Evolutionary conservation across 1,140 invertebrate species (phyloP), one percentile per base, ranked within the genome.

Genomic region (Chrysoperla carnea): DNA sequence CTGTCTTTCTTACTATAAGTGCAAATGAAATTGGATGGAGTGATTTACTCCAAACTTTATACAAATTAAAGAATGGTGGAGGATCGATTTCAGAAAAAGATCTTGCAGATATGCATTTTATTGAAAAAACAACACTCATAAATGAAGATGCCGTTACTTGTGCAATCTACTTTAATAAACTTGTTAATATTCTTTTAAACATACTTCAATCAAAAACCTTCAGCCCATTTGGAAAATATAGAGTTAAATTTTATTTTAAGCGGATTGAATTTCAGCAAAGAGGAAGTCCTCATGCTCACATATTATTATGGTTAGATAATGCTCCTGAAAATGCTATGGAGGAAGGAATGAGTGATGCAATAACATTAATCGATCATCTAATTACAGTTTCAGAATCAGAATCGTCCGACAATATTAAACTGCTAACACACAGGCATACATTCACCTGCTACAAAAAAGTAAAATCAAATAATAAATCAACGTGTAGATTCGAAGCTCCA

Each of bases 231-330:
- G 42, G 46, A n/a, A 52, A 57, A 45, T 55, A 55, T 48, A 29
- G 39, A 14, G 45, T 62, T 28, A 6, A 50, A 0, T n/a, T 59
- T 45, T 64, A 57, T 41, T 63, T 55, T 39, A 53, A 51, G 52
- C 41, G 56, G 51, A 59, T 61, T 48, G 64, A 62, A 57, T 68
- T 64, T 54, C 60, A 62, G 53, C 59, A 63, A 52, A 50, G 54
- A 46, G 67, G 58, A 13, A 55, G 50, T 47, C 59, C 50, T 42
- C 55, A 53, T 46, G 44, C 51, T 8, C 56, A 60, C 37, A 51
- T 49, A 33, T 29, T 60, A 8, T 17, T 50, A 8, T 58, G 53
- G 51, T 29, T 54, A 27, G 37, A 46, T 12, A 41, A 52, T 39
- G 48, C 49, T 29, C 56, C 51, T 13, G 7, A 8, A 40, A 44